Conservation (phyloP, 2,113 vertebrate species). For the Mugil cephalus region DNA sequence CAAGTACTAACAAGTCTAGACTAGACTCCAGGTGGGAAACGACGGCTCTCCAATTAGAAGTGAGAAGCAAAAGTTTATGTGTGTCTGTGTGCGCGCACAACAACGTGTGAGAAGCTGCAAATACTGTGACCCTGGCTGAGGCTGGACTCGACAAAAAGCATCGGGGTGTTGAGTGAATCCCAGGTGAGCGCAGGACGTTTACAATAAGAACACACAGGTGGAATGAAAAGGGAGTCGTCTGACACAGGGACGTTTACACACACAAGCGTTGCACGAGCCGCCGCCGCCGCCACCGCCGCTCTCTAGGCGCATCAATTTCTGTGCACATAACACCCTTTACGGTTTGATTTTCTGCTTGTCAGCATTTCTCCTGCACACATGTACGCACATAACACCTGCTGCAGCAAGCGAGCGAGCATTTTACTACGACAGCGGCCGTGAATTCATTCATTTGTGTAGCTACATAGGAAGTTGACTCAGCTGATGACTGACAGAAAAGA, state of each 20-base stretch:
- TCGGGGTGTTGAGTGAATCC: constrained; percentile 42
- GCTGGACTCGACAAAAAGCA: constrained; percentile 14
- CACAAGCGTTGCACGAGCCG: neutral
- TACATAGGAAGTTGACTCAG: too few species aligned
- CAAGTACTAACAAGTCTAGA: constrained; percentile 59
- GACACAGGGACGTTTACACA: neutral
- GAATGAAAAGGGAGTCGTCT: neutral
- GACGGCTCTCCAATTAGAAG: constrained; percentile 45
- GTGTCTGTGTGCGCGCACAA: neutral
- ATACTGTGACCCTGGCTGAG: constrained; percentile 18
- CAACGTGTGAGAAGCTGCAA: neutral
- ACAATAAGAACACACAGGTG: constrained; percentile 24
- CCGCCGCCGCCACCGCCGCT: neutral
- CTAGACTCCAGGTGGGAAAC: constrained; percentile 45
- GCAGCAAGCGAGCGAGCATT: constrained; percentile 28
- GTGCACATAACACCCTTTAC: constrained; percentile 17
- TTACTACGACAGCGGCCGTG: constrained; percentile 30
- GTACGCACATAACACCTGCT: constrained; percentile 24
- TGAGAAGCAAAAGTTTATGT: constrained; percentile 14
- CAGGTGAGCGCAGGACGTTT: constrained; percentile 37
- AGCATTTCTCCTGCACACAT: constrained; percentile 41
- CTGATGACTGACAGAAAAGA: too few species aligned
- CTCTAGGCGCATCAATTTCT: constrained; percentile 12
- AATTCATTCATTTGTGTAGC: constrained; percentile 15
- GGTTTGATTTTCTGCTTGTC: constrained; percentile 47